phyloP scores from a whole-genome alignment of 2,113 vertebrate genomes.

The Rhodinocichla rosea region DNA sequence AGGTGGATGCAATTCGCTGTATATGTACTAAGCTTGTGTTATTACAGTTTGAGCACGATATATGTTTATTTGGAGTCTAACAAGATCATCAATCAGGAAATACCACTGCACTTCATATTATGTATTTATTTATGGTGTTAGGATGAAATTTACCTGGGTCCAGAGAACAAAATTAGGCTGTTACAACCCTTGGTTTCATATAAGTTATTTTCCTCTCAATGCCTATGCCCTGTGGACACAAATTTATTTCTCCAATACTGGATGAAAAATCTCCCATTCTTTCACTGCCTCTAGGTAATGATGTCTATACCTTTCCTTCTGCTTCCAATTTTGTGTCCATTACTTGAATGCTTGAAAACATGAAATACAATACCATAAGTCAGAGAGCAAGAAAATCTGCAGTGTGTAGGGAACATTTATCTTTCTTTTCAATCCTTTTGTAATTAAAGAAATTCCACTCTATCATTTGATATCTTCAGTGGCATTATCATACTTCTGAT shows the following conservation, averaged over 20 bases:
- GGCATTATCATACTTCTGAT: not conserved
- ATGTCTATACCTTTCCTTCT: slow-evolving; percentile 14
- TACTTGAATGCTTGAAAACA: slow-evolving; percentile 10
- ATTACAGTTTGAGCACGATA: slow-evolving; percentile 15
- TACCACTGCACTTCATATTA: slow-evolving; percentile 19
- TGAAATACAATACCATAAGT: not conserved
- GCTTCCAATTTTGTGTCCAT: slow-evolving; percentile 27
- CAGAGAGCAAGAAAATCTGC: not conserved
- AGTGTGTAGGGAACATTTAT: not conserved
- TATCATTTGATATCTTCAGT: not conserved
- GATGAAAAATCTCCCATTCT: slow-evolving; percentile 18
- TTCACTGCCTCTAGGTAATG: slow-evolving; percentile 4
- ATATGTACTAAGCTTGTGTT: not conserved
- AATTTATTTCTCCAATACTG: slow-evolving; percentile 30
- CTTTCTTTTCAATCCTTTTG: not conserved
- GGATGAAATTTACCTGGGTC: slow-evolving; percentile 42
- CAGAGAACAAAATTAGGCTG: slow-evolving; percentile 43
- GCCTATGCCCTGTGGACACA: slow-evolving; percentile 27
- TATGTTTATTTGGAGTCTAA: slow-evolving; percentile 29
- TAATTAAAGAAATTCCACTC: not conserved
- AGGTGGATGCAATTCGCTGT: not conserved
- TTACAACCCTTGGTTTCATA: slow-evolving; percentile 31
- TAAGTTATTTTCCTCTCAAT: slow-evolving; percentile 41
- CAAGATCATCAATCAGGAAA: slow-evolving; percentile 55
- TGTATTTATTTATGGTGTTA: slow-evolving; percentile 55